phyloP scores from a whole-genome alignment of 2,113 vertebrate species.

The Aegithalos caudatus region DNA sequence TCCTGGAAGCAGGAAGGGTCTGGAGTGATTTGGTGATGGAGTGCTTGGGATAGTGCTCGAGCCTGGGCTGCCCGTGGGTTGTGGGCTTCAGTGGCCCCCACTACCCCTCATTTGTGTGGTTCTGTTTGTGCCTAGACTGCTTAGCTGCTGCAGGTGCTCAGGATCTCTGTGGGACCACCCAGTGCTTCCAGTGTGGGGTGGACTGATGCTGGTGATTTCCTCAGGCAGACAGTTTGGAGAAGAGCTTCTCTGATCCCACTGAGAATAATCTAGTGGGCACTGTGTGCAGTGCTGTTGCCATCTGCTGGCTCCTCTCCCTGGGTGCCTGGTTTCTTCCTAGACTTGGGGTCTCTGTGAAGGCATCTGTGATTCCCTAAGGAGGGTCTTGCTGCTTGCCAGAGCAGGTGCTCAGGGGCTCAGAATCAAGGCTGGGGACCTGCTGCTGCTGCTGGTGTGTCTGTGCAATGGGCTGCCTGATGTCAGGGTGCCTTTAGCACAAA shows the following conservation, averaged over 20 bases:
- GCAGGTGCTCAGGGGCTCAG: background rate
- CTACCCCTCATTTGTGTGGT: background rate
- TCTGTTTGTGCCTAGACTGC: background rate
- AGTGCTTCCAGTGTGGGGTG: background rate
- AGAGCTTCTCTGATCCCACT: background rate
- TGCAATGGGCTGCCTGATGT: background rate
- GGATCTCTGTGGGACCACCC: no score
- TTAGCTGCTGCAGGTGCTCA: background rate
- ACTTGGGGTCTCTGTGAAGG: background rate
- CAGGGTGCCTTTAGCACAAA: background rate
- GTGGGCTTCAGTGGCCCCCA: background rate
- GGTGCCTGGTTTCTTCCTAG: background rate
- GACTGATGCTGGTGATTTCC: background rate
- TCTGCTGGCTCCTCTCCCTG: background rate
- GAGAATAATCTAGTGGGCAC: fast-evolving
- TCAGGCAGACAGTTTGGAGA: background rate
- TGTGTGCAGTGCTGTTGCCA: background rate
- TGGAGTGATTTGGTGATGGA: fast-evolving
- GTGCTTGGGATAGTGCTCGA: fast-evolving
- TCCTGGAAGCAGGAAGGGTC: background rate
- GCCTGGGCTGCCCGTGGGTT: fast-evolving
- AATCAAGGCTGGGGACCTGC: fast-evolving
- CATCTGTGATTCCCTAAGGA: fast-evolving
- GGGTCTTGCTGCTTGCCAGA: background rate
- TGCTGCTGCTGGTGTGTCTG: background rate